Base-by-base conservation (phyloP, 1,140 invertebrate species). In the Pogonomyrmex californicus region DNA sequence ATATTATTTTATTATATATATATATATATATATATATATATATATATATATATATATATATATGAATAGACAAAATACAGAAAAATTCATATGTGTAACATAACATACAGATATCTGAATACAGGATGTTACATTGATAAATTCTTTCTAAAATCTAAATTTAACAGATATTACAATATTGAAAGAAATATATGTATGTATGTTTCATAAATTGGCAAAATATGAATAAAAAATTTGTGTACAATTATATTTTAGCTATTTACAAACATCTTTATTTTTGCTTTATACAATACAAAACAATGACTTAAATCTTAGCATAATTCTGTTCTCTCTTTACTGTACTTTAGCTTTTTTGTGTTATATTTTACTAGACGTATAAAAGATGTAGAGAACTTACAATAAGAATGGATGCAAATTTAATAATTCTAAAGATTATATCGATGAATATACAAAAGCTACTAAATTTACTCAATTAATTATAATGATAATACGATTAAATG, bases 381-480 rank as follows among this genome's bases (percentile, higher is more conserved):
- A 56, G 56, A 76, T 68, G 30, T 90, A 68, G 60, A 36, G 54
- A 30, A 44, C 56, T 12, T 85, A 47, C 30, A 65, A 87, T 92
- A 92, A 92, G 93, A 92, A 92, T 91, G 68, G 76, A 63, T 12
- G 62, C 79, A 90, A 87, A 77, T 93, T 88, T 93, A 87, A 93
- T 87, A 91, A 88, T 70, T 75, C 56, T 41, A 85, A 89, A 91
- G 68, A 90, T 86, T 91, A 90, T 77, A 91, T 88, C 85, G 70
- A 89, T 54, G 65, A 92, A 92, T 92, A 86, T 91, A 91, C 89
- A 91, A 87, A 85, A 87, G 30, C 12, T 44, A 58, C 78, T 87
- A 73, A 41, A 88, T 90, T 83, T 88, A 86, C 49, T 58, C 41
- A 60, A 60, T 75, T 87, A 76, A 65, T 56, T 73, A 73, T 58